Evolutionary conservation across 64 coral and sea anemone species (phyloP), one percentile per base, ranked within the genome.

Genomic region (Pachyseris speciosa): DNA sequence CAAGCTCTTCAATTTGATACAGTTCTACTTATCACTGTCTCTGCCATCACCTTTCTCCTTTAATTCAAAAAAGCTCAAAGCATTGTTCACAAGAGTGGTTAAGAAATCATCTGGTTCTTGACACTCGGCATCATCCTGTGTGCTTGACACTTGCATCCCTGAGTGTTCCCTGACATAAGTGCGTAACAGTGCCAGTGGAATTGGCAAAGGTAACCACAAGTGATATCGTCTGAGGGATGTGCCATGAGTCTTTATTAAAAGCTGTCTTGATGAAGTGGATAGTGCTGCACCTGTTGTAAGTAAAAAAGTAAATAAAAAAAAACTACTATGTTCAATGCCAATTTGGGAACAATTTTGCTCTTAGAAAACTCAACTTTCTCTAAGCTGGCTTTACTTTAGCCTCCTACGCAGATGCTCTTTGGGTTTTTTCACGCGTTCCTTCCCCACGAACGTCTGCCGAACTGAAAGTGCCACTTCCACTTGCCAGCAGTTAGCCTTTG

Each of bases 151-250:
- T 59, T 52, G 19, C 8, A 24, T 9, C 1, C 17, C 6, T 0
- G 16, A 57, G 1, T 80, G 31, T 7, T 60, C 50, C 37, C 11
- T 38, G 48, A 37, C 22, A 20, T 60, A 60, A 22, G 37, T 80
- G 49, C 75, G 29, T 37, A 80, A 38, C 29, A 80, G 13, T 19
- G 75, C 88, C 29, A 96, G 24, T 9, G 49, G 70, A 34, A 92
- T 47, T 28, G 96, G 96, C n/a, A 92, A 19, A 27, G 96, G 96
- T 1, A 98, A 75, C 93, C 96, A 98, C 31, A 95, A 48, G 40
- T 98, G 96, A 64, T 98, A 95, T n/a, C 78, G 70, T 60, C 90
- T 84, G 44, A 98, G 83, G 9, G 96, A 93, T 33, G 81, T 78
- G 47, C 75, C 93, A 70, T 98, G 96, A 17, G 96, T 98, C 84